Conservation (phyloP, 2,888 invertebrate genomes). For the Caenorhabditis panamensis region DNA sequence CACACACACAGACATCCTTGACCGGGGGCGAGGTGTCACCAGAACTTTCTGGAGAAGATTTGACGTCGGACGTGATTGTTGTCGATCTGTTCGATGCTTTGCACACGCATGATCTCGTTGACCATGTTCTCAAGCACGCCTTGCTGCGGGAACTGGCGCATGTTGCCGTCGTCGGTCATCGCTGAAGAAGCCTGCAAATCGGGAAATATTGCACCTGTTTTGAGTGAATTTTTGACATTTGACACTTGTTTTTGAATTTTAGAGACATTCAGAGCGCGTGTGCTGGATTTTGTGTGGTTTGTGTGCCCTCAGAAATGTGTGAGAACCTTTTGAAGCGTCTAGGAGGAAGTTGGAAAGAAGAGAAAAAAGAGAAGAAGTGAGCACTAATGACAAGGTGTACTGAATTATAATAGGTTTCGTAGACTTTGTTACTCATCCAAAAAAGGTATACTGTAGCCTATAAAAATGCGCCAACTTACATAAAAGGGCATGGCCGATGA, state of each 20-base stretch:
- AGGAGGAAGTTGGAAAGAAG: too few relatives aligned
- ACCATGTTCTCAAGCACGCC: slow-evolving; percentile 55
- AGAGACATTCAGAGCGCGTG: neutral
- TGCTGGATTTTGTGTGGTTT: neutral
- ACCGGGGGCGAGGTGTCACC: slow-evolving; percentile 19
- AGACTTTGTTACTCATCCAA: neutral
- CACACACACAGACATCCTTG: too few relatives aligned
- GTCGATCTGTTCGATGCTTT: slow-evolving; percentile 49
- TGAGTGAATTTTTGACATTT: slow-evolving; percentile 8
- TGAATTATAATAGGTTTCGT: neutral
- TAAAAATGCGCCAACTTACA: slow-evolving; percentile 24
- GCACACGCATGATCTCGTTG: slow-evolving; percentile 45
- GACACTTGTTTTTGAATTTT: neutral
- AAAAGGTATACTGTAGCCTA: neutral
- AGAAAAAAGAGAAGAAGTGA: too few relatives aligned
- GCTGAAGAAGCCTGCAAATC: slow-evolving; percentile 35
- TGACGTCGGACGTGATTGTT: slow-evolving; percentile 58
- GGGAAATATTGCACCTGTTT: slow-evolving; percentile 3
- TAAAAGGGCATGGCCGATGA: slow-evolving; percentile 55
- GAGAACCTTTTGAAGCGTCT: neutral
- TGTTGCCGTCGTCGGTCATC: slow-evolving; percentile 17
- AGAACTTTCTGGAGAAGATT: slow-evolving; percentile 58
- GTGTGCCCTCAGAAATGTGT: too few relatives aligned
- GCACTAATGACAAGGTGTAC: too few relatives aligned
- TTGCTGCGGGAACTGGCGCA: slow-evolving; percentile 53